These are phyloP conservation scores for Drymodes brunneopygia DNA, from an alignment of 2,113 vertebrate species.

Conservation along the genomic window DNA sequence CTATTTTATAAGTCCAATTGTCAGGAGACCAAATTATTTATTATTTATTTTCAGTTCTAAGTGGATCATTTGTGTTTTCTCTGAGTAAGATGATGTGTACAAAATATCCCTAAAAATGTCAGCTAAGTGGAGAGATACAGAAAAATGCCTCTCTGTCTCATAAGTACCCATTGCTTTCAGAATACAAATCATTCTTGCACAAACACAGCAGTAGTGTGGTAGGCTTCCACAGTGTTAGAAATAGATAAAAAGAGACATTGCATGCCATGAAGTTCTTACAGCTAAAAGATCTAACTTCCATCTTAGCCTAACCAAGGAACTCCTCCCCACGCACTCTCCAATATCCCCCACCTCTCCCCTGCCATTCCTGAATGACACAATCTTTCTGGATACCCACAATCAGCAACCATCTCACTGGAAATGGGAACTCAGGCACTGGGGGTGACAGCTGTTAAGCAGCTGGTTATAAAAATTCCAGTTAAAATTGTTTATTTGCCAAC, in stretches of 20 bases:
- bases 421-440: neutral
- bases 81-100: neutral
- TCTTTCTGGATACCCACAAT: neutral
- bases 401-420: neutral
- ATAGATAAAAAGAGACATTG: neutral
- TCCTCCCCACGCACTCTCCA: neutral
- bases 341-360: neutral
- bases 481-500: neutral
- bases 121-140: neutral
- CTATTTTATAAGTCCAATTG: conserved; percentile 56
- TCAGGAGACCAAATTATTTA: conserved; percentile 56
- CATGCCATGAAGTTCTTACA: neutral
- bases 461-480: neutral
- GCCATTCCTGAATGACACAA: neutral
- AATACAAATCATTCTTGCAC: conserved; percentile 24
- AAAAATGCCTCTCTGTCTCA: neutral
- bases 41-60: conserved; percentile 61
- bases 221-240: neutral
- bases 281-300: neutral
- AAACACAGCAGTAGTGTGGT: neutral
- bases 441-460: neutral
- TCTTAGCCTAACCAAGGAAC: neutral
- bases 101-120: conserved; percentile 42
- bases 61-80: conserved; percentile 54
- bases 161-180: neutral